Evolutionary conservation across 2,888 invertebrate species (phyloP), one percentile per base, ranked within the genome.

Genomic region (Pomacea canaliculata): DNA sequence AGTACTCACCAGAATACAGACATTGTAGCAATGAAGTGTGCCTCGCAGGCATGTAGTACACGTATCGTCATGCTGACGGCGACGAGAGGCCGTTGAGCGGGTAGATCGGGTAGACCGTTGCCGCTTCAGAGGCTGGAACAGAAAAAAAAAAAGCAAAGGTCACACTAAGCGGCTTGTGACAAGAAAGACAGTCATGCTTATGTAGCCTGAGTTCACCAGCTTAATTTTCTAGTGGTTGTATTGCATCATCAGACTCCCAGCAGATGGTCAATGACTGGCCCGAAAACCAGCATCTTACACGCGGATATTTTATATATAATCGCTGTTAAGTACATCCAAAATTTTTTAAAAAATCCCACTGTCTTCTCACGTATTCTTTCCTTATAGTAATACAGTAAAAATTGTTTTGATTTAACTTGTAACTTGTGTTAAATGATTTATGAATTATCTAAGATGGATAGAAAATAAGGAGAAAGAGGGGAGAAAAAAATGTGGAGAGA

Each of bases 11-110:
- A 87, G 78, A 12, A 87, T 84, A 76, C 85, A 84, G 27, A 87
- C 86, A 70, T 87, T 87, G 76, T 87, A 87, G 79, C 86, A 86
- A 76, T 86, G 86, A 37, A 87, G 82, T 16, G 85, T 84, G 74
- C 84, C 86, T 77, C 87, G 80, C 66, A 87, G 83, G 79, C 87
- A 87, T 74, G 84, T 82, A 77, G 84, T 85, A 76, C 87, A 87
- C n/a, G 83, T 79, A 59, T 83, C 84, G 46, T 81, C 79, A 75
- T 87, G 84, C 51, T 79, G 79, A 13, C 79, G 73, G 37, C 81
- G 75, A 8, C 78, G 37, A 7, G 80, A 80, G n/a, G 77, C 70
- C 13, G 77, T 78, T 76, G 80, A 79, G 60, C 77, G 76, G 5
- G 79, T 76, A n/a, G 79, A 77, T 48, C 80, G 78, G 49, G 78